These are phyloP conservation scores for Arrhopalites spinosus DNA, from an alignment of 2,888 invertebrate species.

Conservation along the genomic window DNA sequence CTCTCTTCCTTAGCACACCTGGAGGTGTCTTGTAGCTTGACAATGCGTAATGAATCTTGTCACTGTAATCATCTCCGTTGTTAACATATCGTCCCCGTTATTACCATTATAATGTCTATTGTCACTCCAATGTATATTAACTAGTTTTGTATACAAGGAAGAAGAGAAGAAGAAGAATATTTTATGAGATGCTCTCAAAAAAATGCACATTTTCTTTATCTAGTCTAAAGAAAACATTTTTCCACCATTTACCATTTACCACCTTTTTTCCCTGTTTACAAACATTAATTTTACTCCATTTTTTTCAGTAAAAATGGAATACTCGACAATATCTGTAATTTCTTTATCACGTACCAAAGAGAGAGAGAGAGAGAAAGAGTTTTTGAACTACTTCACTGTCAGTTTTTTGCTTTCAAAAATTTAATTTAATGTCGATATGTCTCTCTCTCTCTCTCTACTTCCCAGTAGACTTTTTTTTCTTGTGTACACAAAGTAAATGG, in stretches of 20 bases:
- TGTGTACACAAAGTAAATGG: no score
- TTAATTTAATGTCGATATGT: no score
- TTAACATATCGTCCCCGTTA: not conserved
- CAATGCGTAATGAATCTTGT: conserved; percentile 37
- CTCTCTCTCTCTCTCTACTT: no score
- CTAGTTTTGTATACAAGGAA: no score
- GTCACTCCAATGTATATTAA: not conserved
- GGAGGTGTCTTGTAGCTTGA: conserved; percentile 26
- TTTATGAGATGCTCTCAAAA: no score
- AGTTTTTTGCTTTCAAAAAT: not conserved
- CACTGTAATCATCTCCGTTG: conserved; percentile 8
- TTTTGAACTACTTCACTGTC: not conserved
- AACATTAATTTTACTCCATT: no score
- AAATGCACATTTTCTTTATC: no score
- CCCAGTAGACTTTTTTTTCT: no score
- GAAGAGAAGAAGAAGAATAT: no score
- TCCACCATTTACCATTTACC: no score
- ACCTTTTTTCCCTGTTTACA: no score
- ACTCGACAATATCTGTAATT: not conserved
- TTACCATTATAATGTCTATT: conserved; percentile 2
- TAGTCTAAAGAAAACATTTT: not conserved
- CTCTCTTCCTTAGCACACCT: conserved; percentile 14
- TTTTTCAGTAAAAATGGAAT: not conserved
- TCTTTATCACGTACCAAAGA: not conserved
- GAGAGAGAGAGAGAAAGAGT: not conserved